Evolutionary conservation across 2,888 invertebrate species (phyloP), one percentile per base, ranked within the genome.

Genomic region (Drosophila macrospina): DNA sequence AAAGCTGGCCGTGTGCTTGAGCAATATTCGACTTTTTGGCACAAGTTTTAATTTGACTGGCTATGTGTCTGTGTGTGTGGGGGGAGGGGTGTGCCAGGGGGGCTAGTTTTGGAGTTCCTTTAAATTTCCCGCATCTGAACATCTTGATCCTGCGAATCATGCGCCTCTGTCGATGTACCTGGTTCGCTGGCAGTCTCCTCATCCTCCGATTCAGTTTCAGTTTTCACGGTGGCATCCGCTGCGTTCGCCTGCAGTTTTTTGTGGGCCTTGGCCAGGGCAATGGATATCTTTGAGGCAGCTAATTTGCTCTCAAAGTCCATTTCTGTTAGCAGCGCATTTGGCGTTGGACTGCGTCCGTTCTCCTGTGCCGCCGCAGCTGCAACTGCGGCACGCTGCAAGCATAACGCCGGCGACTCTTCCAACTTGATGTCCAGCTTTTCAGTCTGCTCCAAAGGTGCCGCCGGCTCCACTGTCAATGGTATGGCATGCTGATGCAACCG

Each of bases 271-370:
- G 88, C 76, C 72, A 90, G 62, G 13, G 85, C 90, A 66, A 88
- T 89, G 47, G 92, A 87, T 63, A 92, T 92, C 80, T 91, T 91
- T 30, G 92, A 91, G 37, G 91, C 91, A 7, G 90, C 88, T 57
- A 92, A 76, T 78, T 91, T 91, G 59, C 91, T 89, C 65, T 92
- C 92, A 60, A 91, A 91, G 71, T 92, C 92, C 81, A 91, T 89
- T 74, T 90, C 88, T 24, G 74, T 76, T 24, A 86, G 78, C 61
- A 81, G 5, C 5, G 55, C 30, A 48, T 45, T 61, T 10, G 62
- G 7, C 36, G 75, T 32, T 24, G 79, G 55, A 48, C 61, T 80
- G 47, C 62, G 36, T 10, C 74, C 80, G 5, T 84, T 88, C 16
- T 74, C 67, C 34, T 61, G 65, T 0, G 63, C 71, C 2, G 63